Evolutionary conservation across 1,140 invertebrate genomes (phyloP), one percentile per base, ranked within the genome.

Genomic region (Periplaneta americana): DNA sequence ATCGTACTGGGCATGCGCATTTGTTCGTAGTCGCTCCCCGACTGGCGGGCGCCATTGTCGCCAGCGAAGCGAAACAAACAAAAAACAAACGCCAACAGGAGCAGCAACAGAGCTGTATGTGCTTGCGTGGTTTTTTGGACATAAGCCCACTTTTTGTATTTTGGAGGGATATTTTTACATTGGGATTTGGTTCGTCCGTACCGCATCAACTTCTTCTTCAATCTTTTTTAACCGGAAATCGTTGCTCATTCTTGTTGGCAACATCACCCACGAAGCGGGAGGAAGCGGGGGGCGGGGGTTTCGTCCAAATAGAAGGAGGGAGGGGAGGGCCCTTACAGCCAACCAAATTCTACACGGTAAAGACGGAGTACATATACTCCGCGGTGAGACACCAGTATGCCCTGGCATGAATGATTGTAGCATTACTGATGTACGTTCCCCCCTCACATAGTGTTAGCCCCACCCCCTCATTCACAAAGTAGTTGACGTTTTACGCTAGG

Each of bases 71-170:
- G 76, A 78, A 78, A 78, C 76, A 78, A 78, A 78, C 34, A 78
- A 78, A 34, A 36, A 78, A 78, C 35, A 36, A 36, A 78, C 36
- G 28, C 4, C n/a, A 78, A 22, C 34, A 28, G 6, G 22, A 66
- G 48, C 22, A 66, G 48, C 48, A 66, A 66, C 48, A 66, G 48
- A n/a, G 11, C 48, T n/a, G 48, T 66, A 28, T 66, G n/a, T 78
- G 34, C 34, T 76, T 33, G 10, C 22, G 34, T 39, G 1, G 34
- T 39, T 78, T 77, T 78, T 78, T 78, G 76, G 76, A 78, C 11
- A 36, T 36, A n/a, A 78, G 76, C 76, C 76, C 76, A 78, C 13
- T 78, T 78, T 78, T 78, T 78, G 76, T 78, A 78, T 78, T 78
- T 78, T 39, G 6, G 76, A 78, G 8, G 76, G 36, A 36, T 36